Base-by-base conservation (phyloP, 53 echinoderm and acorn worm genomes). In the Patiria pectinifera region DNA sequence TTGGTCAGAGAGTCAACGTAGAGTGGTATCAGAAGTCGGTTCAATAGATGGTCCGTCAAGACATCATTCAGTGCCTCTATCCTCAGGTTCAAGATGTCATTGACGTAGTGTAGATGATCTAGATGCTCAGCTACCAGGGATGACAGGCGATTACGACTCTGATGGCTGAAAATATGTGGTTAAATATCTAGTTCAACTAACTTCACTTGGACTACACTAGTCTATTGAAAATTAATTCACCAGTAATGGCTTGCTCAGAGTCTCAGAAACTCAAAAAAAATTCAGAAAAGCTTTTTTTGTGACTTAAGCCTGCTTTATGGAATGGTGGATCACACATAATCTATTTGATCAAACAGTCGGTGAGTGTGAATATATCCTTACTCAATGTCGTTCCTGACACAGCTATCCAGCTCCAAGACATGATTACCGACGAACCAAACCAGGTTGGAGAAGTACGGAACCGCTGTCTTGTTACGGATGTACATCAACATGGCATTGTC, bases 401-500 rank as follows among this genome's bases (percentile, higher is more conserved):
- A 97, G 92, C 91, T 95, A 84, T 96, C 96, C 80, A 99, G 92
- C 81, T 97, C 95, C 43, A 97, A 81, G 10, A 99, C 99, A 86
- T 99, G 97, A 74, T 97, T 97, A 35, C 99, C 99, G 26, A 99
- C 94, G 89, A 99, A 99, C 99, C 99, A 99, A 8, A 99, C 99
- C 53, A 99, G 92, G 91, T 99, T 99, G 83, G 99, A 99, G 91
- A 99, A 99, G 91, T 99, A 99, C 25, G 99, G 99, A 60, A 97
- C 99, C 23, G 99, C 99, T 18, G 99, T 99, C 93, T 97, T 97
- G 92, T 99, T 99, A 9, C 96, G 91, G 69, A 99, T 99, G 95
- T 99, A 99, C 93, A 93, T 99, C 95, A 95, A 94, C 99, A 99
- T 99, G 12, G 99, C 99, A 86, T 97, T 93, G 92, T 99, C 99